Conservation (phyloP, 2,113 vertebrate species). For the Ammodytes dubius region DNA sequence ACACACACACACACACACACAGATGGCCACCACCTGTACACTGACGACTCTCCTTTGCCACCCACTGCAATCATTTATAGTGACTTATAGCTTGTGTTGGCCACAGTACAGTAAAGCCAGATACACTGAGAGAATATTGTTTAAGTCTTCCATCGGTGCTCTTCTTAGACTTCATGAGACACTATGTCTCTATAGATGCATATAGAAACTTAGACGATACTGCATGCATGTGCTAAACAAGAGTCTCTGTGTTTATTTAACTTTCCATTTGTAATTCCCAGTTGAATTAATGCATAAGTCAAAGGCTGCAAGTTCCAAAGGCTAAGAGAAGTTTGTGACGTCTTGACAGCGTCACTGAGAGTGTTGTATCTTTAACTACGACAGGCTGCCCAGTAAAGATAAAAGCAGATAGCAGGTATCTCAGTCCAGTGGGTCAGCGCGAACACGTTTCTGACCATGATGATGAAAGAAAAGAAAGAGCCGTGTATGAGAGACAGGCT, state of each 20-base stretch:
- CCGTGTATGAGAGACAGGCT: slow-evolving; percentile 1
- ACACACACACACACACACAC: slow-evolving; percentile 10
- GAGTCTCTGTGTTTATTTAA: not conserved
- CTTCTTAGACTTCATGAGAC: not conserved
- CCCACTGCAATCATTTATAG: slow-evolving; percentile 60
- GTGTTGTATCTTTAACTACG: slow-evolving; percentile 12
- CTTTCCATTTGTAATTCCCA: not conserved
- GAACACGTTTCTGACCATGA: not conserved
- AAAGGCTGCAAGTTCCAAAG: not conserved
- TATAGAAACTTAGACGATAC: not conserved
- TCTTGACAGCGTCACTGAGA: not conserved
- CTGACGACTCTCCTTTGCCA: slow-evolving; percentile 52
- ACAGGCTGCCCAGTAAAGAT: slow-evolving; percentile 15
- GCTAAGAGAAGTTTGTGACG: not conserved
- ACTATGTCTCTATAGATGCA: not conserved
- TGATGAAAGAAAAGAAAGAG: not conserved
- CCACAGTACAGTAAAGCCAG: slow-evolving; percentile 18
- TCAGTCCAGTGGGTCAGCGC: not conserved
- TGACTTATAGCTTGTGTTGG: slow-evolving; percentile 43
- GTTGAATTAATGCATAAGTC: not conserved
- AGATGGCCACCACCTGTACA: slow-evolving; percentile 74
- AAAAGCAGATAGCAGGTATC: slow-evolving; percentile 29
- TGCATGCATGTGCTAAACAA: not conserved
- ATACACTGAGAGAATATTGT: not conserved
- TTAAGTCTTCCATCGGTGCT: slow-evolving; percentile 1